phyloP scores from a whole-genome alignment of 2,797 vertebrate genomes.

The Pelobates cultripes region DNA sequence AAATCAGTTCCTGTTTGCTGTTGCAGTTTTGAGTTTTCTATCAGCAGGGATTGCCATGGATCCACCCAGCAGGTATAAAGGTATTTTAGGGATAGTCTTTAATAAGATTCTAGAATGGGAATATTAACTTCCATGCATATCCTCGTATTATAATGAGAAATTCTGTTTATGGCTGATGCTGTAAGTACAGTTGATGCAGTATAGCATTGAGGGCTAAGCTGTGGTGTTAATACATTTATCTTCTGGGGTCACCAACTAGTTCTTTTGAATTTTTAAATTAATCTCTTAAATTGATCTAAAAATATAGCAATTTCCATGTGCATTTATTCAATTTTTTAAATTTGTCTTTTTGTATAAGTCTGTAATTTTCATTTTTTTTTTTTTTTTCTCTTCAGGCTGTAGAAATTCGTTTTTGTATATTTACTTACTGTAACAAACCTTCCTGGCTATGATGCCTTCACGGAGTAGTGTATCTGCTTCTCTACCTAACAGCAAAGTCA shows the following conservation, averaged over 20 bases:
- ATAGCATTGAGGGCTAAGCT: too few species aligned
- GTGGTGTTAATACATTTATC: too few species aligned
- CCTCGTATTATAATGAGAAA: too few species aligned
- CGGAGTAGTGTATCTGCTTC: conserved; percentile 78
- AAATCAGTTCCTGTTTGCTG: background rate
- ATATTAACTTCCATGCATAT: too few species aligned
- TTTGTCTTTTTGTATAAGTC: background rate
- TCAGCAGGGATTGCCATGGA: background rate
- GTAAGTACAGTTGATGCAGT: too few species aligned
- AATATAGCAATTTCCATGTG: too few species aligned
- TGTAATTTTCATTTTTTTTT: background rate
- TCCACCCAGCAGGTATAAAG: conserved; percentile 9
- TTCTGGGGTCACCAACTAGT: too few species aligned
- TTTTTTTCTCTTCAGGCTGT: conserved; percentile 12
- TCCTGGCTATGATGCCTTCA: conserved; percentile 80
- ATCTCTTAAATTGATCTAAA: too few species aligned
- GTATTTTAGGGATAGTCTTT: background rate
- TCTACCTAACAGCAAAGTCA: conserved; percentile 81
- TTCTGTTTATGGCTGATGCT: too few species aligned
- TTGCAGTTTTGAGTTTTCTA: background rate
- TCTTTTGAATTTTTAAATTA: too few species aligned
- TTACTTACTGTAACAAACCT: background rate
- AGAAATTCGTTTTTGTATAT: background rate
- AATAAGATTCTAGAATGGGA: too few species aligned
- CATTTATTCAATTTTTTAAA: background rate